Base-by-base conservation (phyloP, 2,797 vertebrate species). In the Clarias laeviceps region DNA sequence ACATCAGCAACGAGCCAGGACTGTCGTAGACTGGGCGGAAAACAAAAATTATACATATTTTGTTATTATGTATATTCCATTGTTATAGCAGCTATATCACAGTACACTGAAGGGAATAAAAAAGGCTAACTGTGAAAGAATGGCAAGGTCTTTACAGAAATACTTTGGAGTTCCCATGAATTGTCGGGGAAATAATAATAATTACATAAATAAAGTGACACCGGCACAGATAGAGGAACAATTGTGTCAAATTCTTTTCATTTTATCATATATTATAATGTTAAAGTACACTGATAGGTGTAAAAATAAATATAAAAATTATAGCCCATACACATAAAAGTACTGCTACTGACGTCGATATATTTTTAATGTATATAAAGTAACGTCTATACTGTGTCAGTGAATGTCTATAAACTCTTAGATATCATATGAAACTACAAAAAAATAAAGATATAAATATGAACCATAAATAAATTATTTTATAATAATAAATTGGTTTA, bases 1-100 rank as follows among this genome's bases (percentile, higher is more conserved):
- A 97, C 91, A 99, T 95, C 82, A 98, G 94, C 86, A 99, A 96
- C 15, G 98, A 97, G 29, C 97, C 96, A 15, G 95, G 92, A 83
- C 96, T 95, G 91, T 99, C 97, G 89, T 97, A 99, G 90, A 96
- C 98, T 99, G 2, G n/a, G 0, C 9, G 22, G 45, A 12, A n/a
- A 68, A 70, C 37, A 11, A 80, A 29, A 29, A 22, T 8, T 54
- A 61, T 5, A n/a, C 14, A 18, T 1, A 62, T 14, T 17, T 32
- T 73, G 3, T 40, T 9, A n/a, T 27, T 64, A 5, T 40, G 65
- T 64, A 17, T 22, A 24, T 61, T 77, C 17, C 57, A 37, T 50
- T 66, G 29, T 81, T 50, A 54, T 64, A 32, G 2, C 32, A 61
- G 22, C 3, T n/a, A 6, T 27, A 40, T 24, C 40, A 50, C 4